Conservation (phyloP, 2,797 vertebrate species). For the Huso huso region DNA sequence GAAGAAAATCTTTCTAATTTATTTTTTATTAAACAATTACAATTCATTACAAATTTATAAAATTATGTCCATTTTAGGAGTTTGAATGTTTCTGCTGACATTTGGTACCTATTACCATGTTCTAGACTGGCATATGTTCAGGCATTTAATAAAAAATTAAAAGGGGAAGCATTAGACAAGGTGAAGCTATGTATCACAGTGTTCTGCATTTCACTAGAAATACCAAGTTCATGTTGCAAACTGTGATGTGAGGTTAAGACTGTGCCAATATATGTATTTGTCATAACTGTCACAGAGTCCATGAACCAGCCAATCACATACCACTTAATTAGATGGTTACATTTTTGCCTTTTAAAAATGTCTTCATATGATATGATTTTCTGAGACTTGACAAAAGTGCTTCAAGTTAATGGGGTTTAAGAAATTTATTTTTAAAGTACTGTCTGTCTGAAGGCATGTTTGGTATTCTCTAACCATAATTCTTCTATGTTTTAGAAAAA, state of each 20-base stretch:
- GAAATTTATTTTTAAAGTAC: conserved; percentile 35
- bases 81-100: conserved; percentile 88
- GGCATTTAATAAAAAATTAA: conserved; percentile 86
- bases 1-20: too few relatives aligned
- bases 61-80: conserved; percentile 87
- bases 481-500: conserved; percentile 2
- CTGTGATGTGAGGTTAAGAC: conserved; percentile 60
- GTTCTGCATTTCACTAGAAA: conserved; percentile 64
- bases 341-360: conserved; percentile 52
- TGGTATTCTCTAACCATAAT: conserved; percentile 12
- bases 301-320: conserved; percentile 63
- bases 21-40: conserved; percentile 78
- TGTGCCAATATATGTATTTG: conserved; percentile 60
- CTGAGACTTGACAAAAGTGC: conserved; percentile 45
- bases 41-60: conserved; percentile 95
- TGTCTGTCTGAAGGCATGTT: conserved; percentile 19
- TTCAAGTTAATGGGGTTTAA: conserved; percentile 44
- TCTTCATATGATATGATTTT: conserved; percentile 44
- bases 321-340: conserved; percentile 68
- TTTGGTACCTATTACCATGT: conserved; percentile 91
- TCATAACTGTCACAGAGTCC: conserved; percentile 69
- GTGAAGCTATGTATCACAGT: conserved; percentile 55
- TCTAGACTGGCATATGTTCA: conserved; percentile 81
- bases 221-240: conserved; percentile 66
- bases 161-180: conserved; percentile 68